phyloP scores from a whole-genome alignment of 2,797 vertebrate genomes.

The Botia kubotai region DNA sequence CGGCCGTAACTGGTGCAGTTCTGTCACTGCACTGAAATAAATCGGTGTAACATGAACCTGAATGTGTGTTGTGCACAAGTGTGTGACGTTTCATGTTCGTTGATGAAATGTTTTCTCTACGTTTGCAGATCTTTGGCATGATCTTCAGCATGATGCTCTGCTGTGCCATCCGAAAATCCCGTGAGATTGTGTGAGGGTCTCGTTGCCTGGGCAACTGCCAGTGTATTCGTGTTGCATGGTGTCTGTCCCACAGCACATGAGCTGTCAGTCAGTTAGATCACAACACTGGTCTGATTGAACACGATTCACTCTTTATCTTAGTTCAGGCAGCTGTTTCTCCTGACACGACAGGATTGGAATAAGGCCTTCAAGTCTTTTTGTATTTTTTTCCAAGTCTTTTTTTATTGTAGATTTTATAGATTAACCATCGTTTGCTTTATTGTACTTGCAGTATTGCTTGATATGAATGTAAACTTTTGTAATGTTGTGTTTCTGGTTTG shows the following conservation, averaged over 20 bases:
- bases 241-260: conserved; percentile 69
- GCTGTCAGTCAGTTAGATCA: conserved; percentile 70
- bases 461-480: conserved; percentile 42
- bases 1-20: not conserved
- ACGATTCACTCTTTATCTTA: conserved; percentile 55
- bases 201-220: conserved; percentile 35
- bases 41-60: not conserved
- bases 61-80: not conserved
- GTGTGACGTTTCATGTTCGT: not conserved
- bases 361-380: conserved; percentile 54
- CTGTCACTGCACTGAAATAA: not conserved
- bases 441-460: conserved; percentile 45
- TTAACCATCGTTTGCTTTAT: conserved; percentile 46
- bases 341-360: conserved; percentile 12
- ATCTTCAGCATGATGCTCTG: conserved; percentile 97
- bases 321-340: conserved; percentile 39
- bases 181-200: conserved; percentile 88
- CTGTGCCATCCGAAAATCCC: conserved; percentile 92
- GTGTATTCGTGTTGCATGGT: conserved; percentile 78
- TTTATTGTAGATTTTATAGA: conserved; percentile 52
- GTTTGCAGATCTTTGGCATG: conserved; percentile 91
- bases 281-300: conserved; percentile 57
- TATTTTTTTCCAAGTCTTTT: too few relatives aligned
- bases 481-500: conserved; percentile 44
- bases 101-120: not conserved